phyloP scores from a whole-genome alignment of 2,888 invertebrate genomes.

The Amiota mariae region DNA sequence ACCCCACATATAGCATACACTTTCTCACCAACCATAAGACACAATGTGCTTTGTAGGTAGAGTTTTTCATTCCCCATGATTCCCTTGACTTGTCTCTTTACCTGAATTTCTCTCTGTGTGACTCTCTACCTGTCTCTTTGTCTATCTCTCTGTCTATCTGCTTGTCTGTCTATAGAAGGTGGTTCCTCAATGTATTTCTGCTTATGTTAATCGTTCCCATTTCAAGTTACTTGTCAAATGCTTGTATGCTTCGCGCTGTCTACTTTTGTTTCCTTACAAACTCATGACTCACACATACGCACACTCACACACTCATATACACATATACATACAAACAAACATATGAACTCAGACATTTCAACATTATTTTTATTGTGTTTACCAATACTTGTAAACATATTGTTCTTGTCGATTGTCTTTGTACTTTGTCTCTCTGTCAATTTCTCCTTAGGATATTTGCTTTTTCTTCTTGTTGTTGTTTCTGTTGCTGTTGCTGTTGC shows the following conservation, averaged over 20 bases:
- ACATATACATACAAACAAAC: constrained; percentile 19
- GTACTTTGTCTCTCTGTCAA: neutral
- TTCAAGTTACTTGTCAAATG: neutral
- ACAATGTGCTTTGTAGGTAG: neutral
- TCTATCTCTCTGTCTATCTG: too few species aligned
- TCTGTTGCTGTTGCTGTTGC: neutral
- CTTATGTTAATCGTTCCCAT: neutral
- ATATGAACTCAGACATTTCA: neutral
- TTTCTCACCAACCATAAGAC: too few species aligned
- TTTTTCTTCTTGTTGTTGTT: neutral
- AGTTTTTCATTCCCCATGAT: neutral
- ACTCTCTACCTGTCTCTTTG: neutral
- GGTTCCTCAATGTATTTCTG: too few species aligned
- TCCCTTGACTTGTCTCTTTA: neutral
- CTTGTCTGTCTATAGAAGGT: too few species aligned
- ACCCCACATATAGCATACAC: neutral
- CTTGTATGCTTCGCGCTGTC: constrained; percentile 9
- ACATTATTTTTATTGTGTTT: constrained; percentile 26
- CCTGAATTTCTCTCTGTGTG: neutral
- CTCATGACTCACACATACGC: constrained; percentile 19
- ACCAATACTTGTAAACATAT: constrained; percentile 7
- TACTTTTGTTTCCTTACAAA: constrained; percentile 35
- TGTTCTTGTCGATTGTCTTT: neutral
- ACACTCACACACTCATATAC: constrained; percentile 1
- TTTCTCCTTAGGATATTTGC: too few species aligned